phyloP scores from a whole-genome alignment of 2,888 invertebrate species.

The Phortica magna region DNA sequence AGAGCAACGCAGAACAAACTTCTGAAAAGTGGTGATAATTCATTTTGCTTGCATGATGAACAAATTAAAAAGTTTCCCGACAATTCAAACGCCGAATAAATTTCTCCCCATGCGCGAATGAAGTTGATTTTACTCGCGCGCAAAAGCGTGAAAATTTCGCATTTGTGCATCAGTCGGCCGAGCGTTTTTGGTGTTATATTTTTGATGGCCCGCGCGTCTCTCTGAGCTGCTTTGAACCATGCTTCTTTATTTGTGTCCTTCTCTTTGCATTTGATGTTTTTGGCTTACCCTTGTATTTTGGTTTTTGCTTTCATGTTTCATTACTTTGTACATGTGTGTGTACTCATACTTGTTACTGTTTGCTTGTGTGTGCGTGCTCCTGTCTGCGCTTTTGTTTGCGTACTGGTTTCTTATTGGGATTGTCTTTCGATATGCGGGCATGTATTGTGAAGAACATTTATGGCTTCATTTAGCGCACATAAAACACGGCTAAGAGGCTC shows the following conservation, averaged over 20 bases:
- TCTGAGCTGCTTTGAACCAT: background rate
- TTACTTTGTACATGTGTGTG: background rate
- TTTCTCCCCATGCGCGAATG: conserved; percentile 43
- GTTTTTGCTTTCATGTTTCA: background rate
- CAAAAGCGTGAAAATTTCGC: conserved; percentile 20
- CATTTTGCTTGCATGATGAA: conserved; percentile 51
- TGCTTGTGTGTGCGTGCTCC: background rate
- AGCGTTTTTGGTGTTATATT: background rate
- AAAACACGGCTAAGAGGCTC: background rate
- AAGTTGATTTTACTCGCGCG: conserved; percentile 34
- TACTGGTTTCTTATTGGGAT: background rate
- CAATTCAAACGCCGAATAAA: conserved; percentile 44
- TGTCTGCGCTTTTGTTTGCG: background rate
- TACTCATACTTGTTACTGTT: background rate
- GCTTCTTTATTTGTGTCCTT: background rate
- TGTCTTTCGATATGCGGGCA: conserved; percentile 9
- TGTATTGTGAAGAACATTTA: conserved; percentile 21
- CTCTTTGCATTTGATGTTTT: background rate
- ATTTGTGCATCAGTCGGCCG: background rate
- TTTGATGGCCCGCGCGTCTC: background rate
- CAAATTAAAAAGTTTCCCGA: conserved; percentile 53
- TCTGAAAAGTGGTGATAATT: conserved; percentile 47
- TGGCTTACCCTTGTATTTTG: background rate
- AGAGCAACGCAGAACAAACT: conserved; percentile 31
- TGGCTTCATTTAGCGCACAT: conserved; percentile 23